These are phyloP conservation scores for Ictalurus punctatus DNA, from an alignment of 2,113 vertebrate genomes.

Conservation along the genomic window DNA sequence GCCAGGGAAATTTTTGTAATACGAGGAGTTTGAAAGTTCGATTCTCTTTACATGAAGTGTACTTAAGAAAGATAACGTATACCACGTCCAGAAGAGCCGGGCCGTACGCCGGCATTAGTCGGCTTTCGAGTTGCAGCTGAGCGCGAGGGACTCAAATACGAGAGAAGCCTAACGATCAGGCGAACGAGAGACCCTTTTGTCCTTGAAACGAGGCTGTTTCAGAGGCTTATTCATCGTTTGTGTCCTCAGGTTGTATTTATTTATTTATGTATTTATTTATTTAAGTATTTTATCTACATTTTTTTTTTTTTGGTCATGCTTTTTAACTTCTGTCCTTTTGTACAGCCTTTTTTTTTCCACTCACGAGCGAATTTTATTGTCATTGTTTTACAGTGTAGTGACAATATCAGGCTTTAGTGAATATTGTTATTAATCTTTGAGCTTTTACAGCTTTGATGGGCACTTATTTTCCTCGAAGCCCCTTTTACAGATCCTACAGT, in stretches of 20 bases:
- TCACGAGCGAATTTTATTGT: slow-evolving; percentile 2
- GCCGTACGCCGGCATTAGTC: slow-evolving; percentile 53
- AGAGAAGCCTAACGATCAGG: slow-evolving; percentile 12
- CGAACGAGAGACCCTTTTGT: background rate
- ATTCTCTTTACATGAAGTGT: slow-evolving; percentile 22
- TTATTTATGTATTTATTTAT: slow-evolving; percentile 71
- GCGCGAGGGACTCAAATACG: slow-evolving; percentile 14
- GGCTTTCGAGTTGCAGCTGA: slow-evolving; percentile 3
- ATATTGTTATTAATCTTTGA: background rate
- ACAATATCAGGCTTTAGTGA: slow-evolving; percentile 19
- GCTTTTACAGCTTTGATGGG: background rate
- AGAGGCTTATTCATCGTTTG: slow-evolving; percentile 51
- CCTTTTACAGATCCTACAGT: background rate
- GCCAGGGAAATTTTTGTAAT: background rate
- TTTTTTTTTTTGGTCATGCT: slow-evolving; percentile 53
- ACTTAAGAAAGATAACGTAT: slow-evolving; percentile 16
- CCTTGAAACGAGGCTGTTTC: slow-evolving; percentile 4
- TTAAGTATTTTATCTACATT: slow-evolving; percentile 66
- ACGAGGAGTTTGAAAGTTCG: background rate
- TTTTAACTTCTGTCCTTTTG: slow-evolving; percentile 28
- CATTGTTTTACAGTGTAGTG: background rate
- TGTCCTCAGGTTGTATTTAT: slow-evolving; percentile 75
- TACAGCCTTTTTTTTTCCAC: slow-evolving; percentile 13
- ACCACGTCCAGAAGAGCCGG: slow-evolving; percentile 22
- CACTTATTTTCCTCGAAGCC: background rate